A percentile compares a stretch with the other conserved stretches of the same genome.
These are phyloP conservation scores for Drosophila cracens DNA, from an alignment of 2,888 invertebrate genomes.

Conservation along the genomic window DNA sequence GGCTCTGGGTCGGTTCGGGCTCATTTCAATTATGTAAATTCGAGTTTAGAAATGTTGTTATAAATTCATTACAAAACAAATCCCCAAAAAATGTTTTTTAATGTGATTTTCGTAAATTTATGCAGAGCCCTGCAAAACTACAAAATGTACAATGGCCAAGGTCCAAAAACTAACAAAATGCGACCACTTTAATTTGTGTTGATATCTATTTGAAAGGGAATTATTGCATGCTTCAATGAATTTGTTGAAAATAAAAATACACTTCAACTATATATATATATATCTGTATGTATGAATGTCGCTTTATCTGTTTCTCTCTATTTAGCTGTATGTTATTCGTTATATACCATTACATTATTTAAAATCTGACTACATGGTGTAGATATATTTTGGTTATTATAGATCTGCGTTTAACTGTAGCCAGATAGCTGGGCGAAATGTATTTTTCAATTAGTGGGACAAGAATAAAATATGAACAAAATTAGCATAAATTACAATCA, in stretches of 20 bases:
- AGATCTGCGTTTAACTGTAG: not conserved
- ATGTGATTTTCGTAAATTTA: slow-evolving; percentile 67
- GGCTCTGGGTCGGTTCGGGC: slow-evolving; percentile 29
- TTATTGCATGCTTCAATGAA: not conserved
- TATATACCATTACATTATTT: not conserved
- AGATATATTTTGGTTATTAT: not conserved
- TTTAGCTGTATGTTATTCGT: not conserved
- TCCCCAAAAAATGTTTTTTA: slow-evolving; percentile 56
- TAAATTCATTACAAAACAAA: slow-evolving; percentile 70
- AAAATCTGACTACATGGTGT: not conserved
- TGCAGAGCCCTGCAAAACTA: slow-evolving; percentile 56
- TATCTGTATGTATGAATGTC: not conserved
- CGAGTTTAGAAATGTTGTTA: slow-evolving; percentile 70
- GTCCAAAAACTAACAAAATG: slow-evolving; percentile 37
- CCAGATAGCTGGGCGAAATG: slow-evolving; percentile 23
- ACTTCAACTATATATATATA: not conserved
- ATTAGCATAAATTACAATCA: slow-evolving; percentile 64
- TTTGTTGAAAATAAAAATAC: not conserved
- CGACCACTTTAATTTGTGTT: slow-evolving; percentile 24
- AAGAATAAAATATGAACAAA: slow-evolving; percentile 47
- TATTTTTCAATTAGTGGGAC: slow-evolving; percentile 52
- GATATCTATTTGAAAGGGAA: slow-evolving; percentile 5
- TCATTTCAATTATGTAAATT: slow-evolving; percentile 76
- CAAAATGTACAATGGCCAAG: slow-evolving; percentile 59
- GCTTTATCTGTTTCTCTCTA: not conserved